These are phyloP conservation scores for Formica exsecta DNA, from an alignment of 1,140 invertebrate genomes.

Conservation along the genomic window DNA sequence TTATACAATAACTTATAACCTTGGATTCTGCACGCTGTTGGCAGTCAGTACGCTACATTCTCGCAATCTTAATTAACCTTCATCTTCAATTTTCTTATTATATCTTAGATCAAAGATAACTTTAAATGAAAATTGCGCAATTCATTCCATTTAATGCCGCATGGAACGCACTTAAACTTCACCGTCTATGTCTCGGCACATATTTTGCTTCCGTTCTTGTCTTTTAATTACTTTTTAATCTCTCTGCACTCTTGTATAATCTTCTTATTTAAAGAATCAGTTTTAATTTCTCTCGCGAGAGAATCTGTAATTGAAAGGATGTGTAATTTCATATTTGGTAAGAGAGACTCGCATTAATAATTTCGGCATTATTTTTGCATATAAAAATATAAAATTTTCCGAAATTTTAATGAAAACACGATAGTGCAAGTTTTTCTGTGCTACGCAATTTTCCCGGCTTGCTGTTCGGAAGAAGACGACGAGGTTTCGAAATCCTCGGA, in stretches of 20 bases:
- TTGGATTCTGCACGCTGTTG: background rate
- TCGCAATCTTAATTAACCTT: conserved; percentile 26
- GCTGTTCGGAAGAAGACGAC: background rate
- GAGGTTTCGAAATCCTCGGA: conserved; percentile 22
- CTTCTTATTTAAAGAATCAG: conserved; percentile 10
- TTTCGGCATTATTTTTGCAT: background rate
- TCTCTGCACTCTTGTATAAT: background rate
- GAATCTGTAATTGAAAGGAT: conserved; percentile 20
- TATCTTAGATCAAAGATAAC: conserved; percentile 24
- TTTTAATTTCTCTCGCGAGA: background rate
- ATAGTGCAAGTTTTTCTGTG: conserved; percentile 2
- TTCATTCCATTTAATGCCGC: background rate
- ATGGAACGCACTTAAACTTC: conserved; percentile 1
- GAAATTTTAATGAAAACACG: conserved; percentile 1
- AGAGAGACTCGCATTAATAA: conserved; percentile 15
- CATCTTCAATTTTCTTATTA: conserved; percentile 9
- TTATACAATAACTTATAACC: background rate
- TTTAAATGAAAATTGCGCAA: conserved; percentile 4
- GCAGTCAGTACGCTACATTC: background rate
- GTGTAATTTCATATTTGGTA: background rate
- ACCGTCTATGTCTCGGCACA: background rate
- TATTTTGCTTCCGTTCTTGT: background rate
- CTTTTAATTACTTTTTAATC: conserved; percentile 19
- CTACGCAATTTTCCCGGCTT: background rate
- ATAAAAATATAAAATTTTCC: conserved; percentile 17